Evolutionary conservation across 2,888 invertebrate genomes (phyloP), one percentile per base, ranked within the genome.

Genomic region (Drosophila diplacantha): DNA sequence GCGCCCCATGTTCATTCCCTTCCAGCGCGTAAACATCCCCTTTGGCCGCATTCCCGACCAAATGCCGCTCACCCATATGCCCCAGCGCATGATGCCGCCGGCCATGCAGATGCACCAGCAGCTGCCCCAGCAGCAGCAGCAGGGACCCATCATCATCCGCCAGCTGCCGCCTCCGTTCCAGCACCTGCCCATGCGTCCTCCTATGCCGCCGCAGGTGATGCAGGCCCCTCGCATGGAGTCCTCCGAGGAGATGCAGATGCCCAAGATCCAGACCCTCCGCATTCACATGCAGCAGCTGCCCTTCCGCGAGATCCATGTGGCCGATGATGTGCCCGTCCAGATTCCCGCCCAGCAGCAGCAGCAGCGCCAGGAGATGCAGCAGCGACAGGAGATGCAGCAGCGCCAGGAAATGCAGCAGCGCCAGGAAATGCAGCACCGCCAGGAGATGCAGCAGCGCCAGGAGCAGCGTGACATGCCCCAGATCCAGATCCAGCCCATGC

Each of bases 21-120:
- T 87, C 71, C 88, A 88, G 80, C 87, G 89, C 68, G 85, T 89
- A 26, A 90, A 89, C 61, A 89, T 90, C 62, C 90, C 90, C 64
- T 90, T 90, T 46, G 82, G 90, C 18, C 88, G 89, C 71, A 90
- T 89, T 41, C 89, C 90, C 77, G 89, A 90, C 37, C 89, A 90
- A 78, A 90, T 90, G 73, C 90, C 90, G 12, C 88, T 92, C 85
- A 90, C 91, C 71, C 89, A 89, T 51, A 88, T 88, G 88, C 88
- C 87, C 31, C 87, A 87, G 72, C 83, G 85, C 39, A 86, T 85
- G 80, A 85, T 85, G 83, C 85, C 85, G 5, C 86, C 86, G 51
- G 85, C 85, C 38, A 72, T 77, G 70, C 85, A 84, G 62, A 85
- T 83, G 58, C 86, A 84, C 56, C 80, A 77, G 67, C 85, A 84